phyloP scores from a whole-genome alignment of 2,113 vertebrate genomes.

The Rattus norvegicus region GRCr8 NC_086020.1:19416001-19416500 shows the following conservation, averaged over 20 bases:
- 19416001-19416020: background rate
- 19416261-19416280: background rate
- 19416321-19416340: background rate
- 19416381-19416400: constrained; percentile 53
- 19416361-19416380: constrained; percentile 36
- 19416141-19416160: background rate
- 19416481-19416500: constrained; percentile 57
- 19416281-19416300: background rate
- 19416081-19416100: background rate
- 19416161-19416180: constrained; percentile 29
- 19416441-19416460: constrained; percentile 64
- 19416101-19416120: background rate
- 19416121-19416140: constrained; percentile 20
- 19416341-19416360: constrained; percentile 36
- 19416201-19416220: background rate
- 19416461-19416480: constrained; percentile 43
- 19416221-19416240: background rate
- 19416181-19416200: background rate
- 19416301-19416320: constrained; percentile 11
- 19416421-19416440: constrained; percentile 59
- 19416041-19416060: background rate
- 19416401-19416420: constrained; percentile 65
- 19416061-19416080: background rate
- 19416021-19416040: background rate
- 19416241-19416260: background rate